A percentile compares a stretch with the other conserved stretches of the same genome.
phyloP scores from a whole-genome alignment of 2,888 invertebrate genomes.

The Oscheius sp. region DNA sequence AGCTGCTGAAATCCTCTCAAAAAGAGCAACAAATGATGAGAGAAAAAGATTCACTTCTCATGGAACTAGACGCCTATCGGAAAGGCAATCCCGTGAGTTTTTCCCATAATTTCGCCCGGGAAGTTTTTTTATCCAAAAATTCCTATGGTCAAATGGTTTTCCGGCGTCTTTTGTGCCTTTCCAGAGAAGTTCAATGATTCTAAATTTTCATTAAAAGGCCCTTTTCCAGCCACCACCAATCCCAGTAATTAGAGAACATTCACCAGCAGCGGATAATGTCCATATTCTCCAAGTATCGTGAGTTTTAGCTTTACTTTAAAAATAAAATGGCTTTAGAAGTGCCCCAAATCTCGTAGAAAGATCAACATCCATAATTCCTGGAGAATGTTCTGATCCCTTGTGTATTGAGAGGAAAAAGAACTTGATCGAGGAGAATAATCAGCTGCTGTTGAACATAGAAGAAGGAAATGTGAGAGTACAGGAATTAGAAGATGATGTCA shows the following conservation, averaged over 20 bases:
- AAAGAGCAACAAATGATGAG: conserved; percentile 34
- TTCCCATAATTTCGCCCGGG: background rate
- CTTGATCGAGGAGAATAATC: conserved; percentile 64
- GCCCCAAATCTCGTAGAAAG: background rate
- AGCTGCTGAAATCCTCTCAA: conserved; percentile 56
- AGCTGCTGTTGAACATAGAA: conserved; percentile 58
- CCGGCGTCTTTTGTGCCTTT: background rate
- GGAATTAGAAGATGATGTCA: conserved; percentile 63
- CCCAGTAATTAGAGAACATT: background rate
- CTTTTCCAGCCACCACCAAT: conserved; percentile 4
- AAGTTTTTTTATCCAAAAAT: background rate
- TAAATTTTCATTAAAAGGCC: no score
- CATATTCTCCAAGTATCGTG: conserved; percentile 3
- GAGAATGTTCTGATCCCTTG: conserved; percentile 55
- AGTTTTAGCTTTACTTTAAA: background rate
- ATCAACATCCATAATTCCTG: background rate
- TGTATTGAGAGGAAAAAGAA: conserved; percentile 60
- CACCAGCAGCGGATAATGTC: background rate
- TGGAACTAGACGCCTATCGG: conserved; percentile 14
- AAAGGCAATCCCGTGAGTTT: conserved; percentile 1
- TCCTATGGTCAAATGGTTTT: background rate
- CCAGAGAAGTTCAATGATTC: no score
- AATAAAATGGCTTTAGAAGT: background rate
- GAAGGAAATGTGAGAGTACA: conserved; percentile 50
- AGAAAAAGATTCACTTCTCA: conserved; percentile 33